Evolutionary conservation across 2,113 vertebrate genomes (phyloP).

Genomic region (Eudyptes chrysolophus): DNA sequence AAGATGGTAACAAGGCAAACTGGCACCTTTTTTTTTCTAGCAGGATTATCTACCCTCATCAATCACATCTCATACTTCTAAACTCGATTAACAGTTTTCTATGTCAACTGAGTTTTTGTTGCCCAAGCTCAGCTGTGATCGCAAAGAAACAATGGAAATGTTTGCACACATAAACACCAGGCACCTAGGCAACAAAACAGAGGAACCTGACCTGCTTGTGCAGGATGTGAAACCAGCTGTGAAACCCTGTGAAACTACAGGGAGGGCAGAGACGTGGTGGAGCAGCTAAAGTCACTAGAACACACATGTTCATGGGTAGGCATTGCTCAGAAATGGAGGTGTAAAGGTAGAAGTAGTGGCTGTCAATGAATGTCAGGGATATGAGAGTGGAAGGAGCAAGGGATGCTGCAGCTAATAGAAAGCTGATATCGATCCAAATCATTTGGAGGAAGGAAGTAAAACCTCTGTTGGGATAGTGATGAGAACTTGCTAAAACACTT

Average conservation of each 20-base stretch:
- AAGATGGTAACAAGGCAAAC: constrained; percentile 18
- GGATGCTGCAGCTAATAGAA: not conserved
- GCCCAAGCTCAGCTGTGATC: not conserved
- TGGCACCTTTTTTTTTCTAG: not conserved
- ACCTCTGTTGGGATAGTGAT: not conserved
- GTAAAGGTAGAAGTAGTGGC: not conserved
- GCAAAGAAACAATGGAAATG: not conserved
- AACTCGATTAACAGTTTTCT: constrained; percentile 39
- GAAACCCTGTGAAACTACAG: not conserved
- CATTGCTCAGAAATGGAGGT: not conserved
- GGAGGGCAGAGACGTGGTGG: not conserved
- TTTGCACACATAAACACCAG: constrained; percentile 45
- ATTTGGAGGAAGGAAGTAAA: not conserved
- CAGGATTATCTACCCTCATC: not conserved
- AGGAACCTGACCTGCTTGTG: constrained; percentile 27
- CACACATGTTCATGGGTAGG: not conserved
- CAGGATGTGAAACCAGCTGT: constrained; percentile 20
- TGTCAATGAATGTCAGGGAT: not conserved
- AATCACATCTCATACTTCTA: not conserved
- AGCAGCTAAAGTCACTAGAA: not conserved
- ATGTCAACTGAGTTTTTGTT: constrained; percentile 24
- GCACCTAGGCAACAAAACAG: constrained; percentile 36
- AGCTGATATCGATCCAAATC: not conserved
- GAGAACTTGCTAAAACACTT: not conserved
- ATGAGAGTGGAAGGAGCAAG: not conserved